A percentile compares a stretch with the other conserved stretches of the same genome.
Evolutionary conservation across 2,113 vertebrate genomes (phyloP).

Genomic region (Tachycineta bicolor): DNA sequence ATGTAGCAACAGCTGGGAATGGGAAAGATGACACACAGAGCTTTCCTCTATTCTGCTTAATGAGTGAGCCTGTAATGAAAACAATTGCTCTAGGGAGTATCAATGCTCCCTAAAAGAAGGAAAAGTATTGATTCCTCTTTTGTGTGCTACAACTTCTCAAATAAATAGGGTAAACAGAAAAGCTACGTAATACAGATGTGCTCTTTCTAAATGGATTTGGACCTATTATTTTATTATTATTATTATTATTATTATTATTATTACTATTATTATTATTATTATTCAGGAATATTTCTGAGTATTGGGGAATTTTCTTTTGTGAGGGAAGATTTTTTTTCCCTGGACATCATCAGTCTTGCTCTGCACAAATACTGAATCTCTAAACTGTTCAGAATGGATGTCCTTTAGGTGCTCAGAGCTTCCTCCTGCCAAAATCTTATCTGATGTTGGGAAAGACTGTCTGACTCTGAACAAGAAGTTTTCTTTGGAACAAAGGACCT

Average conservation of each 20-base stretch:
- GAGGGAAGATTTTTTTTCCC: too few relatives aligned
- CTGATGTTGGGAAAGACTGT: neutral
- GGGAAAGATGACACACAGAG: neutral
- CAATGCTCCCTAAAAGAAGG: neutral
- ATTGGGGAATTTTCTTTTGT: neutral
- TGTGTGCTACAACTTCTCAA: neutral
- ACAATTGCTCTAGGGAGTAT: neutral
- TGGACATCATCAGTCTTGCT: neutral
- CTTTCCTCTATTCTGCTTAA: neutral
- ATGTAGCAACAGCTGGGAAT: neutral
- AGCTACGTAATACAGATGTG: rapidly evolving
- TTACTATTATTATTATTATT: neutral
- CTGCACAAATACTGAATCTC: neutral
- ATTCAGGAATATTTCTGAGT: neutral
- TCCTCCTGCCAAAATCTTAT: neutral
- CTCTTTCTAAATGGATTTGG: neutral
- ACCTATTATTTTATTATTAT: neutral
- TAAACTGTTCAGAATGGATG: neutral
- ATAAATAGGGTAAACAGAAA: neutral
- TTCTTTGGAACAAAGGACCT: neutral
- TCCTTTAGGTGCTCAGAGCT: neutral
- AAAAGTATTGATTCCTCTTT: neutral
- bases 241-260: neutral
- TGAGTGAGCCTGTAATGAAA: neutral
- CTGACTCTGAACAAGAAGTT: neutral